A percentile compares a stretch with the other conserved stretches of the same genome.
Conservation (phyloP, 2,113 vertebrate species). For the Cephalopholis sonnerati region DNA sequence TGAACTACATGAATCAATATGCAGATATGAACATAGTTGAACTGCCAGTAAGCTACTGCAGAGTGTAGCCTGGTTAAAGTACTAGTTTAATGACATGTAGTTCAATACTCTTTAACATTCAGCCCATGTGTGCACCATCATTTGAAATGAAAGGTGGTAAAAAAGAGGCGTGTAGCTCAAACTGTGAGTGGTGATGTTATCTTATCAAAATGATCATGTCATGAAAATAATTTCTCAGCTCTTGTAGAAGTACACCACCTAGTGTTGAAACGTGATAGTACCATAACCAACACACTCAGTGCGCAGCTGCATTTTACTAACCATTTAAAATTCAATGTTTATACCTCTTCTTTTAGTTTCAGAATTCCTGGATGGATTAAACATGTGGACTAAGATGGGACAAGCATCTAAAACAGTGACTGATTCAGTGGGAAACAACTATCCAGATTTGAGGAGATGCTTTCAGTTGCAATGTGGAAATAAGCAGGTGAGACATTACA, state of each 20-base stretch:
- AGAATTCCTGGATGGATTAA: background rate
- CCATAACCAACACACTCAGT: background rate
- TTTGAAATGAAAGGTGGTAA: background rate
- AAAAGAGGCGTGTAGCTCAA: background rate
- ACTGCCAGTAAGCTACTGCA: too few species aligned
- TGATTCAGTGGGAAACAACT: background rate
- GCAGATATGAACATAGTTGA: too few species aligned
- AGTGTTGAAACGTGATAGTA: constrained; percentile 22
- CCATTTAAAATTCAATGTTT: background rate
- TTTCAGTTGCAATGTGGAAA: background rate
- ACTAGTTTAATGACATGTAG: too few species aligned
- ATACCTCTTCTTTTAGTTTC: background rate
- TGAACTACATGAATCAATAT: too few species aligned
- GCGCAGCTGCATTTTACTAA: background rate
- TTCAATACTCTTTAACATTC: too few species aligned
- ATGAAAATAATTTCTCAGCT: background rate
- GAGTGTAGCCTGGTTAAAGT: too few species aligned
- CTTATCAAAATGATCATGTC: background rate
- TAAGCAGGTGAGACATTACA: too few species aligned
- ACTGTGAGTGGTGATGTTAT: constrained; percentile 7
- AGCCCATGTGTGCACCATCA: background rate
- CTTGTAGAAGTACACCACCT: constrained; percentile 35
- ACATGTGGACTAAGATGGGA: too few species aligned
- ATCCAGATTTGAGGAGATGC: background rate
- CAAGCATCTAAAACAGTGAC: constrained; percentile 1